Base-by-base conservation (phyloP, 1,140 invertebrate genomes). In the Drosophila paulistorum region DNA sequence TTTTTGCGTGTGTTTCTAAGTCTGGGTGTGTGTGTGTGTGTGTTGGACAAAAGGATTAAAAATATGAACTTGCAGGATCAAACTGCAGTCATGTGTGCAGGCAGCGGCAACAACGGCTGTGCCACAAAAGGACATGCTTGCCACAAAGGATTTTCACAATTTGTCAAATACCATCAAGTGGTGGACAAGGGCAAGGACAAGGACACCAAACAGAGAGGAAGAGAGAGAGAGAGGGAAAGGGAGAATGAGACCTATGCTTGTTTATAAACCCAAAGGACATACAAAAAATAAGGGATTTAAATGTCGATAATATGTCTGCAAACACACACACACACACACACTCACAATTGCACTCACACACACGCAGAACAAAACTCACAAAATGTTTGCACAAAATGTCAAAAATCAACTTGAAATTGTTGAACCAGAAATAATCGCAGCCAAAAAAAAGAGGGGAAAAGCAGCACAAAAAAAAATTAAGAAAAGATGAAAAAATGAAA, bases 91-190 rank as follows among this genome's bases (percentile, higher is more conserved):
- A 73, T 54, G 68, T 54, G 68, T 59, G 61, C 62, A 65, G 65
- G 59, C 64, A 73, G 65, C 68, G 39, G 23, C 61, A 63, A 30
- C 55, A 42, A 42, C 60, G 63, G 54, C 62, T 68, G 58, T 61
- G 68, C 65, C 70, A 73, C 78, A 79, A 84, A 86, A 78, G 71
- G 58, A 67, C 58, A 30, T 51, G 73, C 39, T 74, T 41, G 69
- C 77, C 77, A 81, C 82, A 89, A 84, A 74, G 84, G 84, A 89
- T 89, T 89, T 89, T 75, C 77, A 51, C 45, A 89, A 84, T 89
- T 89, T 89, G 80, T 84, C 84, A 89, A 89, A 84, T 79, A 73
- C 82, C 37, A 89, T 89, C 80, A 84, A 87, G 82, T 86, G 82
- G 57, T 71, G 62, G 64, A 69, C 62, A 68, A 75, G 60, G 57